These are phyloP conservation scores for Scaptomyza hsui DNA, from an alignment of 1,140 invertebrate genomes.

Conservation along the genomic window DNA sequence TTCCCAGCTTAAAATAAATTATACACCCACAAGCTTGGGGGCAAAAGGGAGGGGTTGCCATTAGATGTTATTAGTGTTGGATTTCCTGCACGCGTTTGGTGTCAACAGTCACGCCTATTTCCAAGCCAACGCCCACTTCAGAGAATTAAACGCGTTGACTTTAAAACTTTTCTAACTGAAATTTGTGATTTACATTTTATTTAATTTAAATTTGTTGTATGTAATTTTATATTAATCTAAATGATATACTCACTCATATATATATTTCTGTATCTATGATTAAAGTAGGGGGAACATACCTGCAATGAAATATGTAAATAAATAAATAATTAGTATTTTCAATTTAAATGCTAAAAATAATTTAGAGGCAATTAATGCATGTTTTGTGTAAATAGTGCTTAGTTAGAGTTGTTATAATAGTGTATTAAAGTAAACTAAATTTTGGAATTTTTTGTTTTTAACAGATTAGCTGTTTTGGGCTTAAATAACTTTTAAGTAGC, in stretches of 20 bases:
- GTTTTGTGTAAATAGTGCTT: too few species aligned
- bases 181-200: slow-evolving; percentile 12
- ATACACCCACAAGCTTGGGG: slow-evolving; percentile 1
- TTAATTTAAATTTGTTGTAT: background rate
- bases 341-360: too few species aligned
- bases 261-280: background rate
- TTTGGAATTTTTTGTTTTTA: too few species aligned
- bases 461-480: too few species aligned
- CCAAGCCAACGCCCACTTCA: slow-evolving; percentile 5
- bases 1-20: slow-evolving; percentile 54
- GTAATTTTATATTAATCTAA: background rate
- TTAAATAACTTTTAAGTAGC: too few species aligned
- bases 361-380: too few species aligned
- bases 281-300: slow-evolving; percentile 25
- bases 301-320: slow-evolving; percentile 18
- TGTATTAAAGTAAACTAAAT: too few species aligned
- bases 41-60: background rate
- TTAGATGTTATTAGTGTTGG: slow-evolving; percentile 54
- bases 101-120: slow-evolving; percentile 32
- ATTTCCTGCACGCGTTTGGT: slow-evolving; percentile 35
- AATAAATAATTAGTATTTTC: background rate
- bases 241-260: background rate
- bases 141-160: background rate
- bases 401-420: too few species aligned
- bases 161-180: slow-evolving; percentile 7